Evolutionary conservation across 2,797 vertebrate genomes (phyloP), one percentile per base, ranked within the genome.

Genomic region (Platalea minor): DNA sequence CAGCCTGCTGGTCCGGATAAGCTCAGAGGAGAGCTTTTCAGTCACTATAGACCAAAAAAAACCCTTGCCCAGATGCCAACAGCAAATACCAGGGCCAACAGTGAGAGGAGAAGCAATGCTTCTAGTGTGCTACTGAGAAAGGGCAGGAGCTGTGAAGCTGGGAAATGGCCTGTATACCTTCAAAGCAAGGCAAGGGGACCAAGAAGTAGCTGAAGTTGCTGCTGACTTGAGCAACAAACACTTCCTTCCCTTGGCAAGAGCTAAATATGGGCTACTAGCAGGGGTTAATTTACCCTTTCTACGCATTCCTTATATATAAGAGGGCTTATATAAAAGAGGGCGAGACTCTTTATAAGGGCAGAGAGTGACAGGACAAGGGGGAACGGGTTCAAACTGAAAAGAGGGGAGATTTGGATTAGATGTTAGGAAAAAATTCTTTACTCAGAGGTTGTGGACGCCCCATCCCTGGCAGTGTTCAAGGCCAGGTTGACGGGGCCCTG

Each of bases 81-180:
- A 77, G 73, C 69, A 91, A 91, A 54, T 41, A 41, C 35, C 37
- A 63, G 64, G 43, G 59, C 13, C 16, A 24, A 24, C 24, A 45
- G 19, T 8, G 29, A 41, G 15, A 68, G 41, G n/a, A 72, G 54
- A n/a, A 72, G 53, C 2, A 3, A 17, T 11, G 17, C 17, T 39
- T 35, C 1, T 1, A 35, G 8, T 0, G 0, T 15, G 25, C 15
- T 39, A 9, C 43, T 41, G 59, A 57, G 65, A 59, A 85, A 78
- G 68, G 39, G 39, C 41, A 4, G 17, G 63, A 78, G 1, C 24
- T 5, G 20, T 33, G 48, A 12, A 35, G 59, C 39, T n/a, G 24
- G 51, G 35, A 88, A 70, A 67, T 1, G 19, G 33, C 48, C 45
- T 53, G 24, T 17, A 5, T 20, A 17, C 25, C 19, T 81, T 51